Evolutionary conservation across 2,888 invertebrate genomes (phyloP).

Genomic region (Caenorhabditis sulstoni): DNA sequence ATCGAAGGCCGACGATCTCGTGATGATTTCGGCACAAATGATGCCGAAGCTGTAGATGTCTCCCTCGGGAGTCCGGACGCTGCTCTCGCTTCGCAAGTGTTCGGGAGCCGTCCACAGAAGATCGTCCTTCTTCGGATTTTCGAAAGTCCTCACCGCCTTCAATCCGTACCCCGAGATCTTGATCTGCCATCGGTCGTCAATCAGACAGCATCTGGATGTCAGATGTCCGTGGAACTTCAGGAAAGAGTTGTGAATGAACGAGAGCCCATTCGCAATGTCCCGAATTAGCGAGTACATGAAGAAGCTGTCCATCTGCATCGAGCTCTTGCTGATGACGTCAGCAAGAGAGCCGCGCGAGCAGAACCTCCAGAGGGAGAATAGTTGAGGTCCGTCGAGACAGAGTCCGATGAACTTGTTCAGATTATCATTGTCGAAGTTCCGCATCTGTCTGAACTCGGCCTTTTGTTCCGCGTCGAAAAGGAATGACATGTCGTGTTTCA

Average conservation of each 20-base stretch:
- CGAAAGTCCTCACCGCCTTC: slow-evolving; percentile 28
- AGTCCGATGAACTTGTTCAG: slow-evolving; percentile 77
- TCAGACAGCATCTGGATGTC: slow-evolving; percentile 64
- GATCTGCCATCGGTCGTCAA: slow-evolving; percentile 72
- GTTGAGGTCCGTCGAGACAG: slow-evolving; percentile 70
- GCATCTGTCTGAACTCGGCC: slow-evolving; percentile 62
- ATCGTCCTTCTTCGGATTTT: slow-evolving; percentile 54
- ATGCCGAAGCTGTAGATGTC: slow-evolving; percentile 72
- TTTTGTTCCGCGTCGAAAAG: slow-evolving; percentile 31
- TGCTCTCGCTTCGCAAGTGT: slow-evolving; percentile 60
- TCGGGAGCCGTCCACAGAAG: slow-evolving; percentile 73
- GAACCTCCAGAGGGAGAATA: slow-evolving; percentile 74
- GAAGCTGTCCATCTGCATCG: slow-evolving; percentile 74
- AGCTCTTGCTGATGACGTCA: slow-evolving; percentile 56
- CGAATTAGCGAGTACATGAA: slow-evolving; percentile 76
- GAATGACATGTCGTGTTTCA: slow-evolving; percentile 50
- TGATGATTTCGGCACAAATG: slow-evolving; percentile 64
- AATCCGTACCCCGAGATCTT: slow-evolving; percentile 63
- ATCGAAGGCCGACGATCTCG: slow-evolving; percentile 52
- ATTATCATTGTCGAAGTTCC: slow-evolving; percentile 73
- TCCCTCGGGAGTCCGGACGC: slow-evolving; percentile 42
- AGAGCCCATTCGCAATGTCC: slow-evolving; percentile 65
- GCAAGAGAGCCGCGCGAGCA: slow-evolving; percentile 70
- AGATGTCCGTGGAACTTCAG: slow-evolving; percentile 51
- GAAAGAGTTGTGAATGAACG: slow-evolving; percentile 51